Base-by-base conservation (phyloP, 2,888 invertebrate species). In the Sturmia bella region DNA sequence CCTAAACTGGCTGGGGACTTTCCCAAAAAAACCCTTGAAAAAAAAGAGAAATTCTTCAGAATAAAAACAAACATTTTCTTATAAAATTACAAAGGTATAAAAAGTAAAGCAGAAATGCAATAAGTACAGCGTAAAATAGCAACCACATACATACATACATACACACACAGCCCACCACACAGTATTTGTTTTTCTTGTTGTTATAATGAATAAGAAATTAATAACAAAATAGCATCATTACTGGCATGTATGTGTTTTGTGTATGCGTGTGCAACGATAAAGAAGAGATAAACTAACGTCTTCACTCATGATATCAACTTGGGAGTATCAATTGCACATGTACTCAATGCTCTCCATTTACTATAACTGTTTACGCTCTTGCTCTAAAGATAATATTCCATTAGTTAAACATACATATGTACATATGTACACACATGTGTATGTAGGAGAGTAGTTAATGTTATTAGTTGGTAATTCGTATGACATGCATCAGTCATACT, bases 21-120 rank as follows among this genome's bases (percentile, higher is more conserved):
- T 64, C 73, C 73, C 43, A 45, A 48, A 13, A 57, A 56, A 37
- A 32, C 43, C 54, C 43, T 21, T 17, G 9, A 37, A 63, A 45
- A 9, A 3, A 3, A 0, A 45, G 7, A 45, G 15, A 24, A 54
- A 41, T 63, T 63, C 43, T 43, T 43, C 3, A 50, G 45, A 39
- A 48, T 9, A 37, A 21, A 15, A 54, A 17, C 12, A 57, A 43
- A 12, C 32, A 41, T 17, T 4, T 3, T 27, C 19, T 32, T 52
- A 9, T 2, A 54, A 54, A 12, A 50, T 43, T 43, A 63, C 63
- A 43, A 52, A 73, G 50, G 15, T 27, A 11, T 70, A 9, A 32
- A 32, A 32, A 32, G 32, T 32, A 32, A 7, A 32, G 32, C 7
- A 32, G 4, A 3, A 32, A 32, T 32, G 9, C 3, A 32, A 5